Evolutionary conservation across 1,140 invertebrate species (phyloP), one percentile per base, ranked within the genome.

Genomic region (Cydia pomonella): DNA sequence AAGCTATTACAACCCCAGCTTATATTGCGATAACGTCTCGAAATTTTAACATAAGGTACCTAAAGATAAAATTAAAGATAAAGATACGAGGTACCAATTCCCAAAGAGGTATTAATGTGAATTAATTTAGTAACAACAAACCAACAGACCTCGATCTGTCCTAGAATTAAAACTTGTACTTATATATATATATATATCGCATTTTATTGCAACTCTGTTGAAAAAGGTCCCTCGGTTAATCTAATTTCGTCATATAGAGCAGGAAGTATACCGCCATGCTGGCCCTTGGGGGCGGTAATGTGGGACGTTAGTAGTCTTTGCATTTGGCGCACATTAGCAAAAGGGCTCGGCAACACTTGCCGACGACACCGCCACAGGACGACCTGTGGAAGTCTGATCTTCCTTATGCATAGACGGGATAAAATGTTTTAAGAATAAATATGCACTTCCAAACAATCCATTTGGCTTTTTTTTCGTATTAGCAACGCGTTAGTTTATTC

Each of bases 321-420:
- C 80, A 84, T 85, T 86, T 85, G 80, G 81, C 79, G 77, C 79
- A 81, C 87, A 88, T 91, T 89, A 86, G 79, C 82, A 69, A n/a
- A n/a, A 74, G 9, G 82, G 79, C 53, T 59, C 9, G 53, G 21
- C 18, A 59, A 21, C 7, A 59, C 21, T 59, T 59, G 21, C 53
- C 7, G 18, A 23, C 10, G 53, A 59, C 53, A 50, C 18, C 16
- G 3, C 16, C n/a, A 53, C 21, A 23, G 47, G 16, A 3, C 18
- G 53, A 59, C 53, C 21, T 23, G 21, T 59, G 9, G 53, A 59
- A 21, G n/a, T 10, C 53, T 5, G 21, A 59, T n/a, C n/a, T 59
- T 23, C 21, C 2, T 21, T 18, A 23, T 59, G 0, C 7, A 59
- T 21, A n/a, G 16, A 16, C 16, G 4, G n/a, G 1, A 16, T 50